Conservation (phyloP, 1,140 invertebrate genomes). For the Drosophila rufa region DNA sequence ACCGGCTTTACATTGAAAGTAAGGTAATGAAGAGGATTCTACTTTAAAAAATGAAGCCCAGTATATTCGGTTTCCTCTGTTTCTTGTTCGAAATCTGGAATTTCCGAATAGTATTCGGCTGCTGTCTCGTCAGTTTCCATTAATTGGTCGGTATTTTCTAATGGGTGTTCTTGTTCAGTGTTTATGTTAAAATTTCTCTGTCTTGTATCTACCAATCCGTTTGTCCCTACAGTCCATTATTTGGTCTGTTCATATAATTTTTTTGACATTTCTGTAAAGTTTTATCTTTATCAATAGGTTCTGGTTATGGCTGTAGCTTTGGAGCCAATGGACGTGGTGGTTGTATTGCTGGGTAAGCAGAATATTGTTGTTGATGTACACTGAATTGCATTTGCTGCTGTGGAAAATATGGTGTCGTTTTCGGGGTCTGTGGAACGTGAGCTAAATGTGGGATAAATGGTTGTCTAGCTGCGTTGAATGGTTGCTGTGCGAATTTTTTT, state of each 20-base stretch:
- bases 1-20: background rate
- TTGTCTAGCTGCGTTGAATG: too few species aligned
- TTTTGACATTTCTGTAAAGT: background rate
- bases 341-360: too few species aligned
- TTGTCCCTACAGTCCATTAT: background rate
- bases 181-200: slow-evolving; percentile 3
- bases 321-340: background rate
- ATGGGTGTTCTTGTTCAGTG: too few species aligned
- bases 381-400: background rate
- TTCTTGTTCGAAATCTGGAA: background rate
- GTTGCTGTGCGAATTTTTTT: too few species aligned
- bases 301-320: background rate
- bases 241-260: background rate
- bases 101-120: background rate
- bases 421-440: background rate
- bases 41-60: background rate
- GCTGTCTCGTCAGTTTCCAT: slow-evolving; percentile 2
- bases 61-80: background rate
- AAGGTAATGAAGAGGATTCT: background rate
- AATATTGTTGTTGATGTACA: background rate
- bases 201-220: background rate
- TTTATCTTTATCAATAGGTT: background rate
- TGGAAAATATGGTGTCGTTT: background rate
- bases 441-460: background rate
- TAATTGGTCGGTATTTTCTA: background rate